A percentile compares a stretch with the other conserved stretches of the same genome.
Conservation (phyloP, 2,113 vertebrate genomes). For the Halichoeres trimaculatus region DNA sequence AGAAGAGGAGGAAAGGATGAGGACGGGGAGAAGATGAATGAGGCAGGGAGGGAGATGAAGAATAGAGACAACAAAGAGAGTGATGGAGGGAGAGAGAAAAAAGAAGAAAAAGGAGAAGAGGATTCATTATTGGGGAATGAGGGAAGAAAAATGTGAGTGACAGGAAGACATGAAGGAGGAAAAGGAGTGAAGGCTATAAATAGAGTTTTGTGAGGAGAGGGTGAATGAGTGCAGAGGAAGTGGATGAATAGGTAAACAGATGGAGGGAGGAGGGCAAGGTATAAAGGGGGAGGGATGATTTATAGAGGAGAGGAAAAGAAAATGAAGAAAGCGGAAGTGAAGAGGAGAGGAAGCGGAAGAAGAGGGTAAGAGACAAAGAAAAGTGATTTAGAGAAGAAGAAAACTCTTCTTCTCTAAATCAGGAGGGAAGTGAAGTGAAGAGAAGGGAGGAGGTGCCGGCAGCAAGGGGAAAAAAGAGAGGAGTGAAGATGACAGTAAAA, state of each 20-base stretch:
- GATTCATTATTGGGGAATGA: not conserved
- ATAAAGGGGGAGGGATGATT: not conserved
- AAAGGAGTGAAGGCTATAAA: constrained; percentile 47
- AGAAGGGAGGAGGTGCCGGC: too few relatives aligned
- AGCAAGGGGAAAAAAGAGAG: too few relatives aligned
- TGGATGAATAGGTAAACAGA: constrained; percentile 46
- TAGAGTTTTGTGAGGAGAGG: constrained; percentile 27
- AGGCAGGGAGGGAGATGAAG: not conserved
- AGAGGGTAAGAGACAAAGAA: not conserved
- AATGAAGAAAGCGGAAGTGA: not conserved
- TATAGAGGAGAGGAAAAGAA: not conserved
- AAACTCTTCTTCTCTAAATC: too few relatives aligned
- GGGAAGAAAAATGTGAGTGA: constrained; percentile 19
- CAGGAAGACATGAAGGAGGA: constrained; percentile 4
- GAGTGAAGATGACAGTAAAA: too few relatives aligned
- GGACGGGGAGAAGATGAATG: not conserved
- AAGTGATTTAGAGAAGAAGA: not conserved
- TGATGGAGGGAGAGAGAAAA: constrained; percentile 8
- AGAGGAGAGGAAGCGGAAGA: not conserved
- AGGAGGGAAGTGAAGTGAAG: too few relatives aligned
- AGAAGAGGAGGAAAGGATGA: not conserved
- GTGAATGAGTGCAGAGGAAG: constrained; percentile 17
- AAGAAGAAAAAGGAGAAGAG: not conserved
- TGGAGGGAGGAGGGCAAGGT: constrained; percentile 13
- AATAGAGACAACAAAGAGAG: not conserved